Evolutionary conservation across 2,888 invertebrate genomes (phyloP), one percentile per base, ranked within the genome.

Genomic region (Dasypolia templi): DNA sequence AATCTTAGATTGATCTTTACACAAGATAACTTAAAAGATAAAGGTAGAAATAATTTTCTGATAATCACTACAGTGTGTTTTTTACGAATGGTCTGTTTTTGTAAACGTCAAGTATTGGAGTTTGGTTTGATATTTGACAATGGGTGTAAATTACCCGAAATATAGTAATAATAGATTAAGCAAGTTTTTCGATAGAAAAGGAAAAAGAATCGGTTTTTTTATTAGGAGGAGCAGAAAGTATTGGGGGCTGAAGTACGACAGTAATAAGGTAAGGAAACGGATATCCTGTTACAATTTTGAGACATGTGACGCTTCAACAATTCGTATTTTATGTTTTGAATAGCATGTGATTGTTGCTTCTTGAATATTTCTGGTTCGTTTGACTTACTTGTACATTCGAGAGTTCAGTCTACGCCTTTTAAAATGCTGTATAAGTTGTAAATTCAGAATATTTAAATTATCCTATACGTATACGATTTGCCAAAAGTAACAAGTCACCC

Each of bases 1-100:
- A 4, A 22, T 62, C 55, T 79, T 44, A 26, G 1, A 35, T 44
- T 62, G 65, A 80, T 56, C 55, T 32, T 66, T 35, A 59, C 32
- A 46, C 51, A 14, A 56, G 29, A 9, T 35, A 6, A 35, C 35
- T 5, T 35, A 35, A 35, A 35, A 35, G 5, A 44, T 66, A 29
- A 53, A 56, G 19, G 0, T 55, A n/a, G 19, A 42, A 46, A 63
- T 29, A 14, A 46, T 61, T 29, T 19, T 53, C 39, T 51, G 22
- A 44, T 77, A 65, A 39, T 71, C 19, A 19, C 12, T 3, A 51
- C n/a, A n/a, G 17, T 42, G 29, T 32, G n/a, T 26, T n/a, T 59
- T 69, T 11, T 22, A 5, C 35, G 35, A 3, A 35, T 35, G 35
- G 5, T 44, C 26, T 49, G 35, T 26, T 39, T 35, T 46, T 4